A percentile compares a stretch with the other conserved stretches of the same genome.
These are phyloP conservation scores for Drosophila eugracilis DNA, from an alignment of 1,140 invertebrate species.

Conservation along the genomic window DNA sequence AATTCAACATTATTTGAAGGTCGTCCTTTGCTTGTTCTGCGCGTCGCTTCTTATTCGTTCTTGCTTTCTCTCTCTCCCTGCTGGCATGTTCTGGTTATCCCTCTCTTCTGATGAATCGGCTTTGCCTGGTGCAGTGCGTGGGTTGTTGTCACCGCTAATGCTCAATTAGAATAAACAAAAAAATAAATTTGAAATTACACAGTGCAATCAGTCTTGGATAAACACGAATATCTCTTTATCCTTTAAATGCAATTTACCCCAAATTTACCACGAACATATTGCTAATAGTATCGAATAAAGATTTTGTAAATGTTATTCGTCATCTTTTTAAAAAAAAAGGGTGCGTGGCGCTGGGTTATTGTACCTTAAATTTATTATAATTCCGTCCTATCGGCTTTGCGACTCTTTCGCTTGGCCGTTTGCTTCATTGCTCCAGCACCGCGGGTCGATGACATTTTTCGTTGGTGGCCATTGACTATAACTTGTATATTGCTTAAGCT, in stretches of 20 bases:
- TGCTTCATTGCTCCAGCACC: slow-evolving; percentile 13
- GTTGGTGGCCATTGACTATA: slow-evolving; percentile 54
- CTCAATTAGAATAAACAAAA: too few species aligned
- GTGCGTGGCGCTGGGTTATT: slow-evolving; percentile 65
- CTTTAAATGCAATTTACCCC: too few species aligned
- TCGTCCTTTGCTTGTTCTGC: slow-evolving; percentile 80
- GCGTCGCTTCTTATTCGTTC: slow-evolving; percentile 40
- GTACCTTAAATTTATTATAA: slow-evolving; percentile 83
- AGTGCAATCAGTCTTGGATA: too few species aligned
- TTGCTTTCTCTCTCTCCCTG: slow-evolving; percentile 23
- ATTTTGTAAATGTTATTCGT: too few species aligned
- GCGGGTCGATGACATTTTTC: slow-evolving; percentile 80
- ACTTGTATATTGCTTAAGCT: slow-evolving; percentile 45
- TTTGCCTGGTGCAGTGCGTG: slow-evolving; percentile 45
- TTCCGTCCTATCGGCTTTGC: slow-evolving; percentile 40
- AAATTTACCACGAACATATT: too few species aligned
- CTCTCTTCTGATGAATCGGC: slow-evolving; percentile 18
- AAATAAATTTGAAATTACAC: too few species aligned
- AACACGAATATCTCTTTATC: too few species aligned
- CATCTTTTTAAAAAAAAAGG: too few species aligned
- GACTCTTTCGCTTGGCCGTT: slow-evolving; percentile 1
- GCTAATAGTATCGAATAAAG: too few species aligned
- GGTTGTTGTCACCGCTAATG: slow-evolving; percentile 59
- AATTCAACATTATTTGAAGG: slow-evolving; percentile 85
- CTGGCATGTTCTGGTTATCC: neutral